Evolutionary conservation across 1,140 invertebrate species (phyloP), one percentile per base, ranked within the genome.

Genomic region (Heliconius himera): DNA sequence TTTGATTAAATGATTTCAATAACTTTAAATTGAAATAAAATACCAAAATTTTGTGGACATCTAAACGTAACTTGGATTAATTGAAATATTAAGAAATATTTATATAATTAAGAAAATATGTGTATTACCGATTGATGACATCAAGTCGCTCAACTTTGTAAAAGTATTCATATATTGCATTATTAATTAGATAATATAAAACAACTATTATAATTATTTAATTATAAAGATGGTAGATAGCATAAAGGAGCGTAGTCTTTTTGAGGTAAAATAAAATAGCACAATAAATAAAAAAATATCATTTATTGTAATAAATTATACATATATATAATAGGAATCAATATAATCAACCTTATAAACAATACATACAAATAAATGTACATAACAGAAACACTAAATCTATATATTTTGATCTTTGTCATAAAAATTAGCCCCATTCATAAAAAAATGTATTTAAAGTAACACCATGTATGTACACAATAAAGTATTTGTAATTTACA

Each of bases 301-400:
- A 66, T 66, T 66, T 66, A 66, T 66, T 66, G 11, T 29, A 66
- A 66, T 26, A 26, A 26, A 66, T 13, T 26, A 66, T 16, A 66
- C 60, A 66, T 66, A 66, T 29, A 36, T 36, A 66, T 51, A 6
- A 56, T 66, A 66, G 60, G 60, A 66, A 66, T 66, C 60, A 29
- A 66, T 26, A 66, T 22, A 66, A 66, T 6, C 11, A 26, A 26
- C 4, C 11, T 66, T 66, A 29, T 13, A 66, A 66, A 29, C 60
- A 66, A 66, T 66, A 66, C 60, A 16, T 16, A 66, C 3, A 66
- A 66, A 66, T 26, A 66, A 26, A 66, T 66, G 22, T 26, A 66
- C n/a, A 29, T 26, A 1, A 66, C 9, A 29, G 9, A 66, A 29
- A 66, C 22, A 26, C 26, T 66, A 66, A 29, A 13, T n/a, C n/a